Evolutionary conservation across 1,140 invertebrate species (phyloP).

Genomic region (Ptiloglossa arizonensis): DNA sequence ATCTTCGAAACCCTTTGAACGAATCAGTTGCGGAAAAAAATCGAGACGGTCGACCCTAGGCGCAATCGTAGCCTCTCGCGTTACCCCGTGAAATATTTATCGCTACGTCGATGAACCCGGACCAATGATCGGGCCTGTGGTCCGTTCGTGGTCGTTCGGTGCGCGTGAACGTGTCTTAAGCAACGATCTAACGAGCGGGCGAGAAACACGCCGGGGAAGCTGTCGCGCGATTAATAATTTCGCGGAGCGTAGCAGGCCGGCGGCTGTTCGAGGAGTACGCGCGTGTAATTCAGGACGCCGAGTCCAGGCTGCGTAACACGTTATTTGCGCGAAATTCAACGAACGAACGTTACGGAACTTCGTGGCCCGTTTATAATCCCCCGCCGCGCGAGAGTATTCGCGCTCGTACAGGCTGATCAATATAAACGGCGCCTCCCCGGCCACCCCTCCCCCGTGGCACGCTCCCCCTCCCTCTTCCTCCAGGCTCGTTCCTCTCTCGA

Average conservation of each 20-base stretch:
- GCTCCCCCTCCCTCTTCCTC: neutral
- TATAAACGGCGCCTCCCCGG: slow-evolving; percentile 49
- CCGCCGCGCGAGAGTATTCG: slow-evolving; percentile 25
- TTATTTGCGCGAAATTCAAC: slow-evolving; percentile 35
- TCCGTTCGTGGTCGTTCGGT: too few species aligned
- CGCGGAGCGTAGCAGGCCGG: neutral
- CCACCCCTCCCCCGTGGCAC: too few species aligned
- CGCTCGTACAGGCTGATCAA: slow-evolving; percentile 56
- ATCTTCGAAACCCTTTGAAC: too few species aligned
- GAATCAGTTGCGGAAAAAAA: too few species aligned
- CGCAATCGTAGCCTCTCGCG: too few species aligned
- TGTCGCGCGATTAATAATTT: slow-evolving; percentile 49
- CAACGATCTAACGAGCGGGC: too few species aligned
- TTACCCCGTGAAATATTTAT: too few species aligned
- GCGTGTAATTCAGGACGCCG: slow-evolving; percentile 45
- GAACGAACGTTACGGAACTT: slow-evolving; percentile 38
- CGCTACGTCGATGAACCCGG: too few species aligned
- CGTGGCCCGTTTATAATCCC: slow-evolving; percentile 55
- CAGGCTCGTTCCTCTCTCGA: neutral
- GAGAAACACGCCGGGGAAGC: too few species aligned
- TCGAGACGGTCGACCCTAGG: too few species aligned
- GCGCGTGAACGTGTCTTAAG: too few species aligned
- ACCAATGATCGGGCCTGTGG: too few species aligned
- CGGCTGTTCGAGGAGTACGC: neutral
- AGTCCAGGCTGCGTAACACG: slow-evolving; percentile 39